Conservation (phyloP, 1,140 invertebrate genomes). For the Lordiphosa clarofinis region DNA sequence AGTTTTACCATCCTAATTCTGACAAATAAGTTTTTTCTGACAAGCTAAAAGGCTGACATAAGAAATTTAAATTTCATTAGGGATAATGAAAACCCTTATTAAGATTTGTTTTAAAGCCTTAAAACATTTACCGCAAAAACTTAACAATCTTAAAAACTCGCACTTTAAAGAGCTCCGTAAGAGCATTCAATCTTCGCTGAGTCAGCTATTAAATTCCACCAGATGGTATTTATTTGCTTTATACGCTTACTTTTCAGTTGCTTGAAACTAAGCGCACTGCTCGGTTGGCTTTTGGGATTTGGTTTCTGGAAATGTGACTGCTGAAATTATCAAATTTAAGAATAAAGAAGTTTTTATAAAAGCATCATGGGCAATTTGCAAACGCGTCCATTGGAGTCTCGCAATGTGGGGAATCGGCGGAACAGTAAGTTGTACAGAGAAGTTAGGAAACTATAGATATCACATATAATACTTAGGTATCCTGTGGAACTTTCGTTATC, state of each 20-base stretch:
- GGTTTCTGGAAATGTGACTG: conserved; percentile 31
- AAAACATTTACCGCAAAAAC: no score
- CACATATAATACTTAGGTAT: conserved; percentile 43
- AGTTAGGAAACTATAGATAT: neutral
- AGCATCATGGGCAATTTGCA: conserved; percentile 65
- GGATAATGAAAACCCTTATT: no score
- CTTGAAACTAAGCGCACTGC: conserved; percentile 35
- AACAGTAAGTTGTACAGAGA: conserved; percentile 49
- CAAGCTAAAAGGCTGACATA: neutral
- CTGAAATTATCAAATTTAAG: conserved; percentile 25
- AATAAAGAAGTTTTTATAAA: conserved; percentile 4
- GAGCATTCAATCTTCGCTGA: conserved; percentile 5
- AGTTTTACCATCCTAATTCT: no score
- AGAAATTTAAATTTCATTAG: no score
- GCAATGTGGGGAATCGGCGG: conserved; percentile 42
- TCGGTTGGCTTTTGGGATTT: conserved; percentile 50
- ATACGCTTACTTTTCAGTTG: conserved; percentile 52
- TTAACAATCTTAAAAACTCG: neutral
- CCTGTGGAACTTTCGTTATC: conserved; percentile 75
- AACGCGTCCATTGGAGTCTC: conserved; percentile 40
- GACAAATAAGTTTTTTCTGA: no score
- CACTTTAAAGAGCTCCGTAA: neutral
- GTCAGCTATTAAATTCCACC: neutral
- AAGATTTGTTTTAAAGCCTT: no score
- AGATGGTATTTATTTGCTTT: conserved; percentile 38